A percentile compares a stretch with the other conserved stretches of the same genome.
Evolutionary conservation across 2,888 invertebrate species (phyloP).

Genomic region (Crioceris asparagi): DNA sequence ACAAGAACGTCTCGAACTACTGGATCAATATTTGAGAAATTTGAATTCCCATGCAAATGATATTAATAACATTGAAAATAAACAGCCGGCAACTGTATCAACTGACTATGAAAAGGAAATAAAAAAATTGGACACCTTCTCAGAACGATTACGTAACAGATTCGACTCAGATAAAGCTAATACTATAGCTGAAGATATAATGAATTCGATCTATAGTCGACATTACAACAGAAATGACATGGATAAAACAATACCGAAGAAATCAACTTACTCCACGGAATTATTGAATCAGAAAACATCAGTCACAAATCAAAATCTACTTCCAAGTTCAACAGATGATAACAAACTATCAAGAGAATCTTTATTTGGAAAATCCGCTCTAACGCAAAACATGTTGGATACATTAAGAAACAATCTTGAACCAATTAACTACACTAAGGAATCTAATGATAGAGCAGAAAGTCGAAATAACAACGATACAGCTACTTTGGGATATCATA

Average conservation of each 20-base stretch:
- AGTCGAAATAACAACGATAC: no score
- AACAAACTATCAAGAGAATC: not conserved
- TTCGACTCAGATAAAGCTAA: constrained; percentile 21
- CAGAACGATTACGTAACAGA: constrained; percentile 11
- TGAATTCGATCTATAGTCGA: constrained; percentile 25
- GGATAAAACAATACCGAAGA: constrained; percentile 4
- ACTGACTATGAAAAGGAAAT: not conserved
- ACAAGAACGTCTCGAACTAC: constrained; percentile 21
- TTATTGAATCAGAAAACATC: no score
- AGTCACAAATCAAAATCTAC: no score
- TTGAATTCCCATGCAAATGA: constrained; percentile 15
- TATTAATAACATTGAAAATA: not conserved
- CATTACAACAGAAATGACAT: constrained; percentile 18
- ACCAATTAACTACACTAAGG: no score
- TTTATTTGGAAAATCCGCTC: no score
- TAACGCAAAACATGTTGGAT: not conserved
- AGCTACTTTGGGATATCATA: no score
- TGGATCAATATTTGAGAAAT: constrained; percentile 24
- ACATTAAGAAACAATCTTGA: not conserved
- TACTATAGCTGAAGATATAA: constrained; percentile 27
- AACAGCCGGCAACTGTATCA: not conserved
- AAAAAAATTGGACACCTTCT: constrained; percentile 7
- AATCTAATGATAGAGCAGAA: no score
- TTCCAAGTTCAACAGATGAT: no score
- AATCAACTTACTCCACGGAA: no score